phyloP scores from a whole-genome alignment of 2,888 invertebrate genomes.

The Apamea epomidion region DNA sequence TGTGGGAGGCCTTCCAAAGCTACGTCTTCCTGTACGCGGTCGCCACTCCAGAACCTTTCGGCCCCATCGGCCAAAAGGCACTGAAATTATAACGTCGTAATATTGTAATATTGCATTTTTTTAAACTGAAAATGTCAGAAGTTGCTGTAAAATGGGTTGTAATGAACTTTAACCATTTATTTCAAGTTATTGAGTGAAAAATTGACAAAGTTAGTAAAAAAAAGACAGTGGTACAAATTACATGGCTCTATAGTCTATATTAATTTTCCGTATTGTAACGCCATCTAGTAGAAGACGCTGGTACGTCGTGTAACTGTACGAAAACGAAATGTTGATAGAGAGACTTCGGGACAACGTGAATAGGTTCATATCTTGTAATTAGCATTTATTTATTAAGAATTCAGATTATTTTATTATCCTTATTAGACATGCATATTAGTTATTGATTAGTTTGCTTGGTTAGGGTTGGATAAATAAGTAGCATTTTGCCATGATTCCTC shows the following conservation, averaged over 20 bases:
- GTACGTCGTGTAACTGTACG: not conserved
- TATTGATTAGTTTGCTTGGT: too few relatives aligned
- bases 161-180: not conserved
- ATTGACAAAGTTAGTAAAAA: not conserved
- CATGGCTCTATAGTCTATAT: not conserved
- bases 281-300: constrained; percentile 32
- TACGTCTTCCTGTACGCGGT: too few relatives aligned
- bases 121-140: not conserved
- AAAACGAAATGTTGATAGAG: not conserved
- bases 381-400: too few relatives aligned
- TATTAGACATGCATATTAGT: not conserved
- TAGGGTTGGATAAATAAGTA: not conserved
- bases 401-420: not conserved
- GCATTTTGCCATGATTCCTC: not conserved
- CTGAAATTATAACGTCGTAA: not conserved
- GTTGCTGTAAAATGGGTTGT: not conserved
- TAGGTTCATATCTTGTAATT: not conserved
- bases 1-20: too few relatives aligned
- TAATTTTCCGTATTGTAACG: constrained; percentile 7
- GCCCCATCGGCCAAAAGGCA: not conserved
- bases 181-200: not conserved
- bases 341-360: not conserved
- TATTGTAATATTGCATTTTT: not conserved
- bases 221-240: not conserved
- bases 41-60: too few relatives aligned